These are phyloP conservation scores for Parelbella ahira DNA, from an alignment of 2,888 invertebrate species.

Conservation along the genomic window DNA sequence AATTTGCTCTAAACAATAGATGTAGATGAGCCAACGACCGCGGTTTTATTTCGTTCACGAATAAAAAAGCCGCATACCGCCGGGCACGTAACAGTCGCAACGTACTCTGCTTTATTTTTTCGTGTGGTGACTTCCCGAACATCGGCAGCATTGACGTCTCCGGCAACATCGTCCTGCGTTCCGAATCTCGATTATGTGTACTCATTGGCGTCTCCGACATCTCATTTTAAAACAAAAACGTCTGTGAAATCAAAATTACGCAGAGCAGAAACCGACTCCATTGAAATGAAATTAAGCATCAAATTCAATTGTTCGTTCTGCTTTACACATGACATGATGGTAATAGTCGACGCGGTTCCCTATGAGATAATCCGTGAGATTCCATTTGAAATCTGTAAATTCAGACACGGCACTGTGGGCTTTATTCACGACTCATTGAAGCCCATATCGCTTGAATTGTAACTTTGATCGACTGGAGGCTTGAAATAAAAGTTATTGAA, in stretches of 20 bases:
- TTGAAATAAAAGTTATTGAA: constrained; percentile 73
- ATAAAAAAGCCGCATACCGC: constrained; percentile 34
- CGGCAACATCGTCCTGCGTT: constrained; percentile 57
- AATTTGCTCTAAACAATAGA: constrained; percentile 51
- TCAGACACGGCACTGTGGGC: constrained; percentile 43
- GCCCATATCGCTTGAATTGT: constrained; percentile 39
- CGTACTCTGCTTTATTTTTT: constrained; percentile 44
- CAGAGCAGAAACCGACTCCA: constrained; percentile 40
- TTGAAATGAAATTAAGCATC: constrained; percentile 39
- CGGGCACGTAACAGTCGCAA: constrained; percentile 38
- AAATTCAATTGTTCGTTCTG: constrained; percentile 40
- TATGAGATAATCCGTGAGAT: constrained; percentile 65
- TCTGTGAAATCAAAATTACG: constrained; percentile 33
- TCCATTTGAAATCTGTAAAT: constrained; percentile 53
- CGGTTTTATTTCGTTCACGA: constrained; percentile 33
- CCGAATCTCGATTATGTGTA: constrained; percentile 51
- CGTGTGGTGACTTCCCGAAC: constrained; percentile 51
- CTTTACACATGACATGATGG: constrained; percentile 47
- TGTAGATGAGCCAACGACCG: constrained; percentile 34
- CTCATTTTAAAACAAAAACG: constrained; percentile 41
- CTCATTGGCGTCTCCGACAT: constrained; percentile 57
- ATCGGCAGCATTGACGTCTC: constrained; percentile 47
- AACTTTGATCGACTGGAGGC: constrained; percentile 37
- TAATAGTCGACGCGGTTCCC: constrained; percentile 46
- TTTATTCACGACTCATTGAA: constrained; percentile 43